Evolutionary conservation across 64 coral and sea anemone species (phyloP), one percentile per base, ranked within the genome.

Genomic region (Acropora yongei): DNA sequence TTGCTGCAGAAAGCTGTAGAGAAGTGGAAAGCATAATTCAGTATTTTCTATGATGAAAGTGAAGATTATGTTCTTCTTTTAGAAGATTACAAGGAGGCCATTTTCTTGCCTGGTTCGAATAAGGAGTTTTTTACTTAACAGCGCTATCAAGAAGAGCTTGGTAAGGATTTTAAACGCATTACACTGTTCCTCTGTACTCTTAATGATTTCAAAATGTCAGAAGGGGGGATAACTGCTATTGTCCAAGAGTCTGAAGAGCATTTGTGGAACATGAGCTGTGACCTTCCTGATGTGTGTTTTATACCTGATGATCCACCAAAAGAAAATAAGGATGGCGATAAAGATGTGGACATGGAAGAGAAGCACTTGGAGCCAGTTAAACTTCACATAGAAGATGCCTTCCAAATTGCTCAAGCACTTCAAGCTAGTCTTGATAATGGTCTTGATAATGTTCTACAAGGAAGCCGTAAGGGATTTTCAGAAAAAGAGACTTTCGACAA

Each of bases 131-230:
- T 92, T 72, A 58, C 72, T 20, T 61, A 86, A 18, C 39, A 90
- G 74, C 79, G 79, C 49, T 96, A 96, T 79, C 80, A 82, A 43
- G 89, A 95, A 81, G 93, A 95, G 67, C n/a, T 91, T 51, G 88
- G 88, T 46, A 96, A 96, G 88, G 90, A 93, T n/a, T 96, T 78
- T 87, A 77, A 75, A 71, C 20, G 87, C 78, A 93, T 96, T 60
- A 88, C 89, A 43, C 65, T 93, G 60, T 96, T 93, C 84, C 95
- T 93, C 47, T 96, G 86, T 50, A 96, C 90, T 49, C 68, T 66
- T 89, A 86, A 73, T 79, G 90, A 96, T 77, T 93, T 93, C 11
- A 63, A 63, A 63, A 14, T 63, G 60, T 63, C 60, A 63, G 60
- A 63, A 63, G 60, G 0, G 11, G 60, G 60, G 11, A 14, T 63